Conservation (phyloP, 2,797 vertebrate genomes). For the Pteronotus mesoamericanus region DNA sequence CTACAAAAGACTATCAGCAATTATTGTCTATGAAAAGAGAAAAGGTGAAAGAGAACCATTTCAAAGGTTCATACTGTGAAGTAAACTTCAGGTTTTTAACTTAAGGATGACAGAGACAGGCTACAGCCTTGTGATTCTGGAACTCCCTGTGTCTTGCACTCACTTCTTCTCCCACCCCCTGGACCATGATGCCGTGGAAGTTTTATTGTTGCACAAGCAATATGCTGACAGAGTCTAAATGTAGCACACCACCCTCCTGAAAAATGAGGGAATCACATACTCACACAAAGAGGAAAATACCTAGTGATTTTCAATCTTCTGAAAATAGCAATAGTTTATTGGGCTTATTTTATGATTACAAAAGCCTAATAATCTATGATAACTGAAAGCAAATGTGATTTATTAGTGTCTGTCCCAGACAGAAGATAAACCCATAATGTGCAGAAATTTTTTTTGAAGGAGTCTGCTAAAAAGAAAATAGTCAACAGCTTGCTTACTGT, state of each 20-base stretch:
- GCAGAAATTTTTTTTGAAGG: constrained; percentile 73
- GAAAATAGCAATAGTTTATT: constrained; percentile 77
- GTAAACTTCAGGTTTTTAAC: constrained; percentile 70
- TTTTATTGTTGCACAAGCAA: constrained; percentile 63
- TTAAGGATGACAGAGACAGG: constrained; percentile 50
- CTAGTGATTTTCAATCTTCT: constrained; percentile 78
- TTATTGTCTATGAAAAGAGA: constrained; percentile 63
- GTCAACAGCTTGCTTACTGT: constrained; percentile 74
- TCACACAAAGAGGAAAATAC: constrained; percentile 69
- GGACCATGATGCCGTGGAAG: constrained; percentile 57
- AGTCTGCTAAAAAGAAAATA: constrained; percentile 61
- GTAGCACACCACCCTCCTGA: constrained; percentile 60
- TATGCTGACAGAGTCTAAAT: constrained; percentile 66
- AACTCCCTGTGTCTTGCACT: neutral
- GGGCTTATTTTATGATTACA: constrained; percentile 82
- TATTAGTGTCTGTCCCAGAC: constrained; percentile 78
- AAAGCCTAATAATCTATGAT: constrained; percentile 81
- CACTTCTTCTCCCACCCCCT: neutral
- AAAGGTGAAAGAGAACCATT: constrained; percentile 68
- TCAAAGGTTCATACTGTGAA: constrained; percentile 71
- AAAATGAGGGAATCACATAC: constrained; percentile 70
- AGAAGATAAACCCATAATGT: constrained; percentile 79
- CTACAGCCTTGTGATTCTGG: constrained; percentile 24
- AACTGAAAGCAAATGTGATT: constrained; percentile 81
- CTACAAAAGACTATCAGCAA: constrained; percentile 66